Evolutionary conservation across 2,888 invertebrate genomes (phyloP).

Genomic region (Phengaris alcon): DNA sequence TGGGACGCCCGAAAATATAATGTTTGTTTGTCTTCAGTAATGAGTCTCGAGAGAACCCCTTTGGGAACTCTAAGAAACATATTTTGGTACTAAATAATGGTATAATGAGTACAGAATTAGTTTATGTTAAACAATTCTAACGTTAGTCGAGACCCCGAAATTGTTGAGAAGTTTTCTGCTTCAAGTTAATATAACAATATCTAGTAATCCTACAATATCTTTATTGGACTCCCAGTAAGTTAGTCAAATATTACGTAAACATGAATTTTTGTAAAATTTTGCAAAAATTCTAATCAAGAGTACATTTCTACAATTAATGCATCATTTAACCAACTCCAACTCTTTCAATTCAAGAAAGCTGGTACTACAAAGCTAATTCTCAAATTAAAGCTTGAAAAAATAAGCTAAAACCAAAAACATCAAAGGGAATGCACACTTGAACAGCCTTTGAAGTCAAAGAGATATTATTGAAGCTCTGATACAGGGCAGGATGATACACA

Average conservation of each 20-base stretch:
- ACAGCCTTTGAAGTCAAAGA: constrained; percentile 37
- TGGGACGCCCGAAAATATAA: constrained; percentile 23
- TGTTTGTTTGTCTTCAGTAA: constrained; percentile 6
- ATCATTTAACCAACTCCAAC: background rate
- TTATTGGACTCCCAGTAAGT: too few species aligned
- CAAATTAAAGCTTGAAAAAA: constrained; percentile 5
- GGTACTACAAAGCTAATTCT: background rate
- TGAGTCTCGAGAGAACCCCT: constrained; percentile 2
- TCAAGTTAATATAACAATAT: background rate
- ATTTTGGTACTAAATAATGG: constrained; percentile 14
- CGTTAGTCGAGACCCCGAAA: background rate
- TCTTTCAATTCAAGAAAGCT: background rate
- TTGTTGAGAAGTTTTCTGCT: background rate
- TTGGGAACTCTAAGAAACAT: background rate
- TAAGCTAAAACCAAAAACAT: constrained; percentile 37
- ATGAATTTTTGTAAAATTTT: too few species aligned
- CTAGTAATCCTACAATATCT: too few species aligned
- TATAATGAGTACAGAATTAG: constrained; percentile 6
- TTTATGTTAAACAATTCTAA: background rate
- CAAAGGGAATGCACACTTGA: constrained; percentile 43
- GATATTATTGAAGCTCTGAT: constrained; percentile 25
- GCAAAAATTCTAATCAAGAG: too few species aligned
- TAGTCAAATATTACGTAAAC: too few species aligned
- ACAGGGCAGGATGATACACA: background rate
- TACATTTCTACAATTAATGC: too few species aligned